A percentile compares a stretch with the other conserved stretches of the same genome.
These are phyloP conservation scores for Eriocheir sinensis DNA, from an alignment of 1,140 invertebrate species.

Conservation along the genomic window DNA sequence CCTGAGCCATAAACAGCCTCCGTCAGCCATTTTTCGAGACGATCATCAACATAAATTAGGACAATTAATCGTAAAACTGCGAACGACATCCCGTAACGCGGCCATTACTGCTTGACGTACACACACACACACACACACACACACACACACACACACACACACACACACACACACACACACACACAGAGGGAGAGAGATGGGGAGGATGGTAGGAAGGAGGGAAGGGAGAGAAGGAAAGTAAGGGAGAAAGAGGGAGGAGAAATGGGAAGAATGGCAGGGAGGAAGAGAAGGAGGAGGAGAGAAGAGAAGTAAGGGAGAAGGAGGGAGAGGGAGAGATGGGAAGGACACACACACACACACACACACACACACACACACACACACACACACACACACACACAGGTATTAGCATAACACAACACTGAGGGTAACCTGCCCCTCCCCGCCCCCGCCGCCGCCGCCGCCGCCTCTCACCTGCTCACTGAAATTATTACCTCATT, in stretches of 20 bases:
- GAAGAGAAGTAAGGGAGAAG: too few relatives aligned
- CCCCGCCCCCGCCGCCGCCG: not conserved
- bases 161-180: slow-evolving; percentile 1
- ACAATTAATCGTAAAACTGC: not conserved
- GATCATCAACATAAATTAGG: not conserved
- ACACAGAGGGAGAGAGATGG: not conserved
- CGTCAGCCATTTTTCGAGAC: not conserved
- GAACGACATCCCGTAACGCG: not conserved
- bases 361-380: not conserved
- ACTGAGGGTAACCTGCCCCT: not conserved
- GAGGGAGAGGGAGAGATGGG: too few relatives aligned
- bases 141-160: not conserved
- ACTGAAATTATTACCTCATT: not conserved
- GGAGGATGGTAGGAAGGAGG: too few relatives aligned
- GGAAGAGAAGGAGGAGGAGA: too few relatives aligned
- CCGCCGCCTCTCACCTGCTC: not conserved
- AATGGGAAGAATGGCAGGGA: too few relatives aligned
- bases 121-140: not conserved
- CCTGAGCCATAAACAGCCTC: not conserved
- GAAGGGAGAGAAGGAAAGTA: too few relatives aligned
- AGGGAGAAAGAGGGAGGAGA: too few relatives aligned
- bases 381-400: not conserved
- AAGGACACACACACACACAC: not conserved
- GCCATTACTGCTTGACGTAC: not conserved
- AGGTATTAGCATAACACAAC: not conserved